Evolutionary conservation across 2,888 invertebrate genomes (phyloP).

Genomic region (Cylindroiulus punctatus): DNA sequence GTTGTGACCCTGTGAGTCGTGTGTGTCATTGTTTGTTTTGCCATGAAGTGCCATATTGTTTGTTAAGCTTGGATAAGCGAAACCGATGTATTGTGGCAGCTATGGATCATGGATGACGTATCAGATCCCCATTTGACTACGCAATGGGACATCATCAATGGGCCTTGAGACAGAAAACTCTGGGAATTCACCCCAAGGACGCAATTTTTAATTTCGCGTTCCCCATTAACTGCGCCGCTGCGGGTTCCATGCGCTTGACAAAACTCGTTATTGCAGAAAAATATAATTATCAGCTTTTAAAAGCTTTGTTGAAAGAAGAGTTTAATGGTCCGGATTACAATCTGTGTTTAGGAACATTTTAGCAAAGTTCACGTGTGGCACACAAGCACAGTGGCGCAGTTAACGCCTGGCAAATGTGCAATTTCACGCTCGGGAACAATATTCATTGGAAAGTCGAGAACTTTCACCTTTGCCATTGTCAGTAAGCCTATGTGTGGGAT

Average conservation of each 20-base stretch:
- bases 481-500: not conserved
- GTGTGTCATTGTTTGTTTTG: too few relatives aligned
- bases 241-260: not conserved
- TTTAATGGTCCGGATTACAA: constrained; percentile 18
- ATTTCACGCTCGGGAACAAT: constrained; percentile 18
- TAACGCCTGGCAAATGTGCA: constrained; percentile 8
- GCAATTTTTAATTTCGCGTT: not conserved
- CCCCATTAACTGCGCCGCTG: not conserved
- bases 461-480: not conserved
- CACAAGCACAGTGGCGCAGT: not conserved
- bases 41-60: too few relatives aligned
- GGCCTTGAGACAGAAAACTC: too few relatives aligned
- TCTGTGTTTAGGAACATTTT: constrained; percentile 10
- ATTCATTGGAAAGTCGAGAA: constrained; percentile 18
- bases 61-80: too few relatives aligned
- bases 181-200: too few relatives aligned
- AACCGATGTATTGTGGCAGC: too few relatives aligned
- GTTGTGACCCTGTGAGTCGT: too few relatives aligned
- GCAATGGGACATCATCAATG: too few relatives aligned
- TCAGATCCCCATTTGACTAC: too few relatives aligned
- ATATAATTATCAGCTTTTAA: constrained; percentile 6
- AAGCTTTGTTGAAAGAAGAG: not conserved
- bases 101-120: too few relatives aligned
- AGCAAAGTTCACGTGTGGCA: constrained; percentile 8
- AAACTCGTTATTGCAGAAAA: constrained; percentile 18